These are phyloP conservation scores for Sialia sialis DNA, from an alignment of 2,113 vertebrate species.

Conservation along the genomic window DNA sequence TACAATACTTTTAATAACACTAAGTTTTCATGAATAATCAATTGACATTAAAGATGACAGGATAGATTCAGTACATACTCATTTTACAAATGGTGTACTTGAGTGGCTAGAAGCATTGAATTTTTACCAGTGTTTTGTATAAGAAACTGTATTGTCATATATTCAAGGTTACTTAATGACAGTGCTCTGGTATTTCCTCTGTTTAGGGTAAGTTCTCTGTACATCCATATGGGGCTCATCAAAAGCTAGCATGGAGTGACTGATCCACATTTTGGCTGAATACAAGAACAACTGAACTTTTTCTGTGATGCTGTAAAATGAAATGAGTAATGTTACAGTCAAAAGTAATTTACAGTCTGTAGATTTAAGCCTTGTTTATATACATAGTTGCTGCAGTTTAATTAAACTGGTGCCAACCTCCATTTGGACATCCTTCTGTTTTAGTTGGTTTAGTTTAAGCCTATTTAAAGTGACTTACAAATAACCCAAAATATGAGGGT, in stretches of 20 bases:
- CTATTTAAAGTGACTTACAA: slow-evolving; percentile 36
- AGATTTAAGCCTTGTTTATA: slow-evolving; percentile 59
- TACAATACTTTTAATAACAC: background rate
- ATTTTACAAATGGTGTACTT: background rate
- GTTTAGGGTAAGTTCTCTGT: background rate
- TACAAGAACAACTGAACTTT: slow-evolving; percentile 31
- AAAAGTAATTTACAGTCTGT: slow-evolving; percentile 55
- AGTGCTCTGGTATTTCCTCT: background rate
- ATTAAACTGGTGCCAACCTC: slow-evolving; percentile 53
- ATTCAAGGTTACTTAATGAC: slow-evolving; percentile 12
- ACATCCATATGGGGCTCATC: slow-evolving; percentile 10
- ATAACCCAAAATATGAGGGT: slow-evolving; percentile 11
- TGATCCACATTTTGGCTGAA: slow-evolving; percentile 42
- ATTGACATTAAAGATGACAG: background rate
- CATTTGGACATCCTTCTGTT: slow-evolving; percentile 54
- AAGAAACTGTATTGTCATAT: background rate
- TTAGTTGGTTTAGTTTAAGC: slow-evolving; percentile 31
- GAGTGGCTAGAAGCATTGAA: background rate
- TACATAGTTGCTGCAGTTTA: slow-evolving; percentile 41
- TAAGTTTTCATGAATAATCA: background rate
- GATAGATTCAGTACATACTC: background rate
- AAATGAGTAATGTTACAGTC: slow-evolving; percentile 54
- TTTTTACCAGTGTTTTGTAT: background rate
- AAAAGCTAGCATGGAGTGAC: slow-evolving; percentile 4
- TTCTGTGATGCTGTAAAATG: slow-evolving; percentile 38